Percentiles rank a stretch among this genome's conserved stretches.
phyloP scores from a whole-genome alignment of 2,113 vertebrate genomes.

The Zapornia atra region DNA sequence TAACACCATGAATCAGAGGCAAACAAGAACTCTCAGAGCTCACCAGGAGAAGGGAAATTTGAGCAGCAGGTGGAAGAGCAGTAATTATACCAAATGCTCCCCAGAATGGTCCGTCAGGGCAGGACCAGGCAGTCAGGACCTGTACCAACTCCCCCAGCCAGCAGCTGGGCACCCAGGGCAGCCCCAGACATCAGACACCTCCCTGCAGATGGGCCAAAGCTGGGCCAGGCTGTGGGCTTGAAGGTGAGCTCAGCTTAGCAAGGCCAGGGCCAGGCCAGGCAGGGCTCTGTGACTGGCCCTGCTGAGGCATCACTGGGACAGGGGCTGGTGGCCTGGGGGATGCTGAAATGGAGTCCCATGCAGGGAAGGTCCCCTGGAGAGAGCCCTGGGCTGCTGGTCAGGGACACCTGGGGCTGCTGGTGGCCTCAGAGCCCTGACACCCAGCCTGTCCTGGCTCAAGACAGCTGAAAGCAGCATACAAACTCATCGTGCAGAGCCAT shows the following conservation, averaged over 20 bases:
- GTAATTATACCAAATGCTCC: neutral
- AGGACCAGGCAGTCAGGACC: neutral
- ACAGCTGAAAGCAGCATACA: neutral
- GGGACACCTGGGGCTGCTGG: neutral
- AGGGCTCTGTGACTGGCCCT: no score
- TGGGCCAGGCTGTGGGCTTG: neutral
- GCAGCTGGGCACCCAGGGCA: neutral
- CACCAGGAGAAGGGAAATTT: neutral
- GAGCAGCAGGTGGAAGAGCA: neutral
- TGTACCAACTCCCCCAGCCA: accelerated
- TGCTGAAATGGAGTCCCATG: neutral
- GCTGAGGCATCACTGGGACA: accelerated
- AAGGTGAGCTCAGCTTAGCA: no score
- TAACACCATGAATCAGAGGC: neutral
- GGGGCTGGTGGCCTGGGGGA: neutral
- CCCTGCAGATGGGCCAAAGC: accelerated
- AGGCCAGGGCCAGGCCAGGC: neutral
- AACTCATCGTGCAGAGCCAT: neutral
- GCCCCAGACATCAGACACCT: accelerated
- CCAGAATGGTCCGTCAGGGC: neutral
- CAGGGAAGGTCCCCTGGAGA: no score
- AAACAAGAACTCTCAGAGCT: neutral
- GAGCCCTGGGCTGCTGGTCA: neutral
- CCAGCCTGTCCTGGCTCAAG: no score
- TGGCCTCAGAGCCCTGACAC: neutral